Conservation (phyloP, 1,140 invertebrate genomes). For the Samia ricini region DNA sequence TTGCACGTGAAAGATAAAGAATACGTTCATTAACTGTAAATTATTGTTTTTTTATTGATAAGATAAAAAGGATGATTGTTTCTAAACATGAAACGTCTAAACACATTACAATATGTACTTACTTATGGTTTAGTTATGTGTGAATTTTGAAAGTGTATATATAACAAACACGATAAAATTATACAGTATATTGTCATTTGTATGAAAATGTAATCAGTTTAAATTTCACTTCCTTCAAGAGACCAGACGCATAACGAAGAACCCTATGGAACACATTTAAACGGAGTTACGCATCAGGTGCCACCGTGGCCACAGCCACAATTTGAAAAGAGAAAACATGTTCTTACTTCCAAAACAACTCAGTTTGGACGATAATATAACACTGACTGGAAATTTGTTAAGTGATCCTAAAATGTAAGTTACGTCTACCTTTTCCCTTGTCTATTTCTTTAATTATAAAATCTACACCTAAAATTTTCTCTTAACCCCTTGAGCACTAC, state of each 20-base stretch:
- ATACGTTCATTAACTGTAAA: no score
- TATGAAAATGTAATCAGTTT: neutral
- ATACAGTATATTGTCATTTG: no score
- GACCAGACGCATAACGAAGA: slow-evolving; percentile 26
- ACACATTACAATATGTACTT: no score
- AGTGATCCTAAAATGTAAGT: slow-evolving; percentile 38
- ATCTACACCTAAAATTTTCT: no score
- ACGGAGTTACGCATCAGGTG: slow-evolving; percentile 35
- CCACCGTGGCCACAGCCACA: slow-evolving; percentile 37
- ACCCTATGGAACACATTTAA: slow-evolving; percentile 36
- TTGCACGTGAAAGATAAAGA: no score
- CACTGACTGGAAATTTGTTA: slow-evolving; percentile 25
- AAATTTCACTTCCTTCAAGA: slow-evolving; percentile 8
- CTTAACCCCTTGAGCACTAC: no score
- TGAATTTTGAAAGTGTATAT: no score
- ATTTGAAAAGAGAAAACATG: slow-evolving; percentile 41
- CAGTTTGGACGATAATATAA: slow-evolving; percentile 35
- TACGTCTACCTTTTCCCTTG: neutral
- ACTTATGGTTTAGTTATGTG: no score
- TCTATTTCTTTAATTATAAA: neutral
- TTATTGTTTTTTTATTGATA: neutral
- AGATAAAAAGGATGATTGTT: neutral
- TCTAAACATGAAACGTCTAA: neutral
- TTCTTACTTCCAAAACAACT: slow-evolving; percentile 53
- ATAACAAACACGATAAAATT: no score